These are phyloP conservation scores for Sarcophaga rosellei DNA, from an alignment of 2,888 invertebrate species.

Conservation along the genomic window DNA sequence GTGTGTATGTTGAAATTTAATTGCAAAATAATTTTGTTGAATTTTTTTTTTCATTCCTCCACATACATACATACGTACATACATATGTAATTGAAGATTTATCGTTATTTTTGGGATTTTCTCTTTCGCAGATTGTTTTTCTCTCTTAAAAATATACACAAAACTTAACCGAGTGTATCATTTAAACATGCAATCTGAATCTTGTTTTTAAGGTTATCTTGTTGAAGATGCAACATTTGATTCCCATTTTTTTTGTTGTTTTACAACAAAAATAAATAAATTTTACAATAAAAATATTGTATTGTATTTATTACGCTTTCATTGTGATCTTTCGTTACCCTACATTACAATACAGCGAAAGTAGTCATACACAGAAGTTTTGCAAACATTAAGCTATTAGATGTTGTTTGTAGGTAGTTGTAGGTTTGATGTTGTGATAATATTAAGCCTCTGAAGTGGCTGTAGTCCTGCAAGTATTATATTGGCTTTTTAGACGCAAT, in stretches of 20 bases:
- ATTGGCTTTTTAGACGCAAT: no score
- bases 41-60: background rate
- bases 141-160: constrained; percentile 55
- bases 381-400: no score
- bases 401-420: no score
- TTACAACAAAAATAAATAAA: background rate
- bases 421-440: no score
- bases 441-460: no score
- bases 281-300: no score
- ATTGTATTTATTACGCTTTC: constrained; percentile 22
- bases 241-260: background rate
- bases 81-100: background rate
- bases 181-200: constrained; percentile 72
- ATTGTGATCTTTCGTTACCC: no score
- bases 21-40: constrained; percentile 20
- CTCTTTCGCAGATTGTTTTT: constrained; percentile 55
- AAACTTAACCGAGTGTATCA: constrained; percentile 78
- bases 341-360: no score
- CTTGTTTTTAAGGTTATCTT: constrained; percentile 41
- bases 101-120: constrained; percentile 21
- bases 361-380: no score
- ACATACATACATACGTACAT: background rate
- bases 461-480: no score
- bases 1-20: constrained; percentile 38
- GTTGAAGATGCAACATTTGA: constrained; percentile 49